Percentiles rank a stretch among this genome's conserved stretches.
phyloP scores from a whole-genome alignment of 53 echinoderm and acorn worm species.

The Henricia sp. region DNA sequence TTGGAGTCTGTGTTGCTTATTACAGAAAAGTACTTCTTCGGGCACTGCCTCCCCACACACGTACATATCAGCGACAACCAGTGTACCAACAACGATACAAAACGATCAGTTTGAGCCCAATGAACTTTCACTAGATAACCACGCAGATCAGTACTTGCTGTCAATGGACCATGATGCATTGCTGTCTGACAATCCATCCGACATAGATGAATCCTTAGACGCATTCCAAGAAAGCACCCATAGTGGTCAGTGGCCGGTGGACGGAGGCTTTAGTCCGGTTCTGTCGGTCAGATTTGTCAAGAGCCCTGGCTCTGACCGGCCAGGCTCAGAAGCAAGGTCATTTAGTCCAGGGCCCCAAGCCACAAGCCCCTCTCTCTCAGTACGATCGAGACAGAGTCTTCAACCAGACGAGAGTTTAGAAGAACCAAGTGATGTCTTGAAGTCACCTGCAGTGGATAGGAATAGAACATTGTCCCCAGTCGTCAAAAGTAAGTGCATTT shows the following conservation, averaged over 20 bases:
- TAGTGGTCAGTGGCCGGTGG: slow-evolving; percentile 39
- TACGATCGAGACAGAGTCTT: slow-evolving; percentile 28
- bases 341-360: slow-evolving; percentile 11
- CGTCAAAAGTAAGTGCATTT: slow-evolving; percentile 23
- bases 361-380: slow-evolving; percentile 22
- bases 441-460: neutral
- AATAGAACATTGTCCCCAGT: neutral
- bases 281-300: neutral
- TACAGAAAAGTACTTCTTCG: slow-evolving; percentile 36
- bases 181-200: neutral
- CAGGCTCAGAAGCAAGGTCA: slow-evolving; percentile 1
- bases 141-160: slow-evolving; percentile 24
- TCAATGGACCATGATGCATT: slow-evolving; percentile 41
- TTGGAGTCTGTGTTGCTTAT: too few relatives aligned
- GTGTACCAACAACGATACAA: slow-evolving; percentile 27
- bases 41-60: slow-evolving; percentile 55
- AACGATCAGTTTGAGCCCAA: slow-evolving; percentile 13
- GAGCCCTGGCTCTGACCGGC: slow-evolving; percentile 17
- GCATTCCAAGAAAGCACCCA: slow-evolving; percentile 8
- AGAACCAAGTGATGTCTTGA: neutral
- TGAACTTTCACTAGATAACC: slow-evolving; percentile 10
- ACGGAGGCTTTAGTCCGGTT: neutral
- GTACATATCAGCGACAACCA: slow-evolving; percentile 55
- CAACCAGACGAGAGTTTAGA: neutral
- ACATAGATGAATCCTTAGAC: neutral